Base-by-base conservation (phyloP, 2,113 vertebrate genomes). In the Rhabdornis inornatus region DNA sequence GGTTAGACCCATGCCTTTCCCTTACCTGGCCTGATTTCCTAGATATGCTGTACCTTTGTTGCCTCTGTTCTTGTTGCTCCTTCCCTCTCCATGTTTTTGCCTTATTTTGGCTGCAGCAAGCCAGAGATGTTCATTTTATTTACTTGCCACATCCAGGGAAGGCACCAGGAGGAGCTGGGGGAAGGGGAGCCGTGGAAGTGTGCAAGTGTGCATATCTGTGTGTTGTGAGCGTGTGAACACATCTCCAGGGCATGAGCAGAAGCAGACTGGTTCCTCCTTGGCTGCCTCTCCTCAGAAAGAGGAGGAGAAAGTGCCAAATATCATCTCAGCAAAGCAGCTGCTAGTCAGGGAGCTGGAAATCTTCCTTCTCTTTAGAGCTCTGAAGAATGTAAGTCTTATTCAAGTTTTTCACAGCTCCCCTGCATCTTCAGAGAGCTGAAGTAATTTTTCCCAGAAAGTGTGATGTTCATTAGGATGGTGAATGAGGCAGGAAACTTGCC, bases 301-400 rank as follows among this genome's bases (percentile, higher is more conserved):
- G 72, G n/a, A 83, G 45, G n/a, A 91, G 53, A 92, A 94, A 57
- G 55, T 96, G 96, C 75, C 90, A 94, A 90, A 83, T 90, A 63
- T 72, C 45, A 44, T 91, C 85, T 80, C 90, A 94, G 78, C 84
- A 91, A 83, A 70, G 52, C 85, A 86, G 71, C 66, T 94, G 90
- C 87, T 87, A 92, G 75, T 76, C 85, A 69, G 75, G 63, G 59
- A 94, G 82, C 70, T 96, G 90, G 94, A 94, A 94, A 64, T 63
- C 42, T 83, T 90, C 85, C 78, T 53, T 90, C 45, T 82, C 63
- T 64, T 69, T 79, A 86, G 87, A 92, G 50, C 49, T 80, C 88
- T 85, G 31, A 85, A 72, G 71, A 90, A 83, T 86, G 9, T 35
- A 68, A 82, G 53, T 22, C 66, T 93, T 95, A 53, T 69, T 87